Percentiles rank a stretch among this genome's conserved stretches.
Evolutionary conservation across 2,888 invertebrate genomes (phyloP).

Genomic region (Itoplectis maculator): DNA sequence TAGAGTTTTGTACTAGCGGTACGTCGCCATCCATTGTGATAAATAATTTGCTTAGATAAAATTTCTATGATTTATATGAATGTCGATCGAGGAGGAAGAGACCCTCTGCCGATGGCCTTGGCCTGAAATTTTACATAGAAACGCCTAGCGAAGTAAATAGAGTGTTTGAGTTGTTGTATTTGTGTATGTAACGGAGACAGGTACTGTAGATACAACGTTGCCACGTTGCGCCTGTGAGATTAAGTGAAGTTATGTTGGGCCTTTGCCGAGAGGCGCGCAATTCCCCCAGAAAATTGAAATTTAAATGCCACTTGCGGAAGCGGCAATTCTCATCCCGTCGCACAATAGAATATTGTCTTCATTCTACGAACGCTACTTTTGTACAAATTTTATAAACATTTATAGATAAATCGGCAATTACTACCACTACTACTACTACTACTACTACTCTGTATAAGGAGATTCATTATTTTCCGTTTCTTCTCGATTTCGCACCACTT

Average conservation of each 20-base stretch:
- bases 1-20: slow-evolving; percentile 60
- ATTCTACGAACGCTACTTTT: slow-evolving; percentile 64
- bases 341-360: slow-evolving; percentile 38
- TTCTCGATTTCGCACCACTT: slow-evolving; percentile 5
- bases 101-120: neutral
- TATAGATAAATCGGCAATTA: slow-evolving; percentile 47
- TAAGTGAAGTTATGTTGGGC: slow-evolving; percentile 44
- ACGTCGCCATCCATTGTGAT: slow-evolving; percentile 67
- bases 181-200: neutral
- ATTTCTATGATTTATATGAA: slow-evolving; percentile 42
- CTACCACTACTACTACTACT: no score
- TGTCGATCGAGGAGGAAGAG: slow-evolving; percentile 4
- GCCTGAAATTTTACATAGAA: slow-evolving; percentile 42
- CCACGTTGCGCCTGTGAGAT: slow-evolving; percentile 1
- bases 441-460: neutral
- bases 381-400: slow-evolving; percentile 69
- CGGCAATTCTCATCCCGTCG: slow-evolving; percentile 24
- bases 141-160: slow-evolving; percentile 50
- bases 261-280: slow-evolving; percentile 32
- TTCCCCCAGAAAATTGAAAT: slow-evolving; percentile 27
- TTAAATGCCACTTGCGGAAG: slow-evolving; percentile 24
- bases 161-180: neutral
- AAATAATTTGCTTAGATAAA: slow-evolving; percentile 64
- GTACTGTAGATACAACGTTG: slow-evolving; percentile 14
- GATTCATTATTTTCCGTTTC: slow-evolving; percentile 26